phyloP scores from a whole-genome alignment of 2,113 vertebrate species.

The Neotoma lepida region DNA sequence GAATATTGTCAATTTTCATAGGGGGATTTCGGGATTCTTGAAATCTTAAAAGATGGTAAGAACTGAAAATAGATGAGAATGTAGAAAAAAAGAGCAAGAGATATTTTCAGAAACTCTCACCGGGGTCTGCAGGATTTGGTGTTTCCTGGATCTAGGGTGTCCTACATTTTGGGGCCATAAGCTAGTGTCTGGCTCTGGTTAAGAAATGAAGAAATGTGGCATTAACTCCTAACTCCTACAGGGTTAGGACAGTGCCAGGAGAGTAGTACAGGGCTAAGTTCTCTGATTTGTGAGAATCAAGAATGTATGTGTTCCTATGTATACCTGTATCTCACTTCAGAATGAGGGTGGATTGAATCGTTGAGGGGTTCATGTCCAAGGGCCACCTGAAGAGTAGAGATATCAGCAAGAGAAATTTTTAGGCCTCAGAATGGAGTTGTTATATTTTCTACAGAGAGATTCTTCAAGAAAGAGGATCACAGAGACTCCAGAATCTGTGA shows the following conservation, averaged over 20 bases:
- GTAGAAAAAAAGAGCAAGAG: background rate
- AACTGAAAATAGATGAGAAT: background rate
- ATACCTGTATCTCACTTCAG: rapidly evolving
- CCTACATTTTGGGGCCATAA: background rate
- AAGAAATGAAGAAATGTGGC: background rate
- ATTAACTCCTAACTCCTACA: background rate
- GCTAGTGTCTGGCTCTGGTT: background rate
- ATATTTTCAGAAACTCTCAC: background rate
- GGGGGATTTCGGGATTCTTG: slow-evolving; percentile 22
- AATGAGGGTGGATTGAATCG: background rate
- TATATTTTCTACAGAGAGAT: background rate
- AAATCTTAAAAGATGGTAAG: background rate
- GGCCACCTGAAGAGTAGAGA: too few relatives aligned
- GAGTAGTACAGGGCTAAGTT: rapidly evolving
- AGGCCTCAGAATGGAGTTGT: background rate
- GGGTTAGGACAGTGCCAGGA: background rate
- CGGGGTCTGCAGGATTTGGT: too few relatives aligned
- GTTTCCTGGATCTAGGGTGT: background rate
- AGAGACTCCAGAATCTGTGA: background rate
- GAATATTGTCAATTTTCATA: background rate
- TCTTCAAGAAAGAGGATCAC: background rate
- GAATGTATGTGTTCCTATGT: background rate
- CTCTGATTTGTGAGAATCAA: background rate
- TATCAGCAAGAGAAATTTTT: background rate
- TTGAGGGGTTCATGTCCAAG: background rate